phyloP scores from a whole-genome alignment of 2,113 vertebrate genomes.

The Equus quagga region DNA sequence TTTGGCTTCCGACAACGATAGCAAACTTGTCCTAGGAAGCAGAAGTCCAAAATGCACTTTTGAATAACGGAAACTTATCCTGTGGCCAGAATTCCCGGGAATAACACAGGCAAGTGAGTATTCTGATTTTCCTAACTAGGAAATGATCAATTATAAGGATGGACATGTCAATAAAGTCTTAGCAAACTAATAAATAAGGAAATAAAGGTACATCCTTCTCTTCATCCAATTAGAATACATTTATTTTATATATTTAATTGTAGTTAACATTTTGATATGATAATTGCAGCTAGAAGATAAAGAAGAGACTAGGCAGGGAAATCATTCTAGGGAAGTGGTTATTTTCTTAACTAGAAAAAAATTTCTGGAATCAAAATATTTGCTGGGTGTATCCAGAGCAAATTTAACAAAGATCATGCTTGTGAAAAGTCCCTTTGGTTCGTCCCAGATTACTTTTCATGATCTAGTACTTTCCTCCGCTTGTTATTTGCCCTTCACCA shows the following conservation, averaged over 20 bases:
- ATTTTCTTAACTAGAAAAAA: slow-evolving; percentile 67
- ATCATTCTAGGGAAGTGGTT: slow-evolving; percentile 50
- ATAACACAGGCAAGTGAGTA: background rate
- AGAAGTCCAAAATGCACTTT: background rate
- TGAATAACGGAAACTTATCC: background rate
- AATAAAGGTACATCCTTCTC: background rate
- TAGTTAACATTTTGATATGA: slow-evolving; percentile 45
- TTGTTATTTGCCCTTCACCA: slow-evolving; percentile 59
- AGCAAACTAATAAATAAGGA: slow-evolving; percentile 11
- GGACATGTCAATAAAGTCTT: slow-evolving; percentile 24
- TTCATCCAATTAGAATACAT: slow-evolving; percentile 42
- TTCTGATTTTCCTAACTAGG: slow-evolving; percentile 22
- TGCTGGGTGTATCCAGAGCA: slow-evolving; percentile 46
- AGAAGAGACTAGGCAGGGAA: background rate
- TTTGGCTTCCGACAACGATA: background rate
- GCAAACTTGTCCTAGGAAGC: background rate
- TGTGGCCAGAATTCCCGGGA: background rate
- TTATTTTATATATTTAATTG: slow-evolving; percentile 46
- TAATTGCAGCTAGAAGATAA: slow-evolving; percentile 39
- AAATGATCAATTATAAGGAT: background rate
- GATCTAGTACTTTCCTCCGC: slow-evolving; percentile 63
- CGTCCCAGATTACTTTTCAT: slow-evolving; percentile 65
- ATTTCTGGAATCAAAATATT: slow-evolving; percentile 38
- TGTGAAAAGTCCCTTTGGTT: slow-evolving; percentile 66
- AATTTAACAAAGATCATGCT: slow-evolving; percentile 68